phyloP scores from a whole-genome alignment of 2,797 vertebrate genomes.

The Galagoides demidoff region DNA sequence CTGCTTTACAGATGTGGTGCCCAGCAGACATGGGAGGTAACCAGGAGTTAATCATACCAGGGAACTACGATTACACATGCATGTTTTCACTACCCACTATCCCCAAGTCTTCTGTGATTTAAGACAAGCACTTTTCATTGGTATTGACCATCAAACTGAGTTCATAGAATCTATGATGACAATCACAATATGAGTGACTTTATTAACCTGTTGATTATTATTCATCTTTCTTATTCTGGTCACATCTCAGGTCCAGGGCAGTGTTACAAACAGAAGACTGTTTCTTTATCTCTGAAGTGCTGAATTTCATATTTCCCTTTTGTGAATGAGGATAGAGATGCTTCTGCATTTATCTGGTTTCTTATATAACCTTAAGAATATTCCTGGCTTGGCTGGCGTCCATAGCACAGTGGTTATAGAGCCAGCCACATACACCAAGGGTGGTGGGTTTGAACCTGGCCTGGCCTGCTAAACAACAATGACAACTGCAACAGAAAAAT shows the following conservation, averaged over 20 bases:
- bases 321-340: neutral
- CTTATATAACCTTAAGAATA: neutral
- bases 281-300: neutral
- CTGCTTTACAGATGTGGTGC: neutral
- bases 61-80: neutral
- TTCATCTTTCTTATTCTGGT: slow-evolving; percentile 32
- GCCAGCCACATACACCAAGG: too few species aligned
- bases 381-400: neutral
- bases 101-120: slow-evolving; percentile 43
- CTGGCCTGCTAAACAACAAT: too few species aligned
- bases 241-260: slow-evolving; percentile 11
- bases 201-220: slow-evolving; percentile 57
- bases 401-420: too few species aligned
- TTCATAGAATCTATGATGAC: slow-evolving; percentile 44
- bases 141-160: slow-evolving; percentile 38
- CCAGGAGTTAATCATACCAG: neutral
- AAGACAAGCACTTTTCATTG: slow-evolving; percentile 53
- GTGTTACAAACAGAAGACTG: slow-evolving; percentile 25
- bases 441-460: too few species aligned
- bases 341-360: neutral
- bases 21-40: neutral
- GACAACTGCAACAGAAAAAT: too few species aligned
- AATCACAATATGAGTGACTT: slow-evolving; percentile 20
- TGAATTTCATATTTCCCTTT: slow-evolving; percentile 19
- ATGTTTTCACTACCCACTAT: neutral